Evolutionary conservation across 2,797 vertebrate species (phyloP).

Genomic region (Sus cebifrons): DNA sequence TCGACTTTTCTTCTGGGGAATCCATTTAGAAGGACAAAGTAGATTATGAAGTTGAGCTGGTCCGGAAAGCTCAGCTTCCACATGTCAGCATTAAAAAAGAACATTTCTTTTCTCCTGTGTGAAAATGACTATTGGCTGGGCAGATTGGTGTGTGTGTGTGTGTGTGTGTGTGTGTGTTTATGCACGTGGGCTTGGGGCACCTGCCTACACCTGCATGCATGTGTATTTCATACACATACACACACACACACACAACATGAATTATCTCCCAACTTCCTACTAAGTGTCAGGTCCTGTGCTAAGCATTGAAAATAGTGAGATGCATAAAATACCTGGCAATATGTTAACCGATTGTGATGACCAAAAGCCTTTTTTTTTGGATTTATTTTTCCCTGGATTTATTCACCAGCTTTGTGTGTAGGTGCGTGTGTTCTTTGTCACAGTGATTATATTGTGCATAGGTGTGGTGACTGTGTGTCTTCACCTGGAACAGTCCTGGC

Average conservation of each 20-base stretch:
- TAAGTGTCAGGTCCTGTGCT: neutral
- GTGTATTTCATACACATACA: neutral
- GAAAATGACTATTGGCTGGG: neutral
- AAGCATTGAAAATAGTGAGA: neutral
- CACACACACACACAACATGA: neutral
- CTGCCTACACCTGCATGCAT: accelerated
- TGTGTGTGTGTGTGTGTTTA: accelerated
- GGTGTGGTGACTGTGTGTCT: neutral
- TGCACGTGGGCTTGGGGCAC: too few relatives aligned
- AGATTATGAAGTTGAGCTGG: conserved; percentile 69
- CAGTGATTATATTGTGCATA: neutral
- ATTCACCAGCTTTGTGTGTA: neutral
- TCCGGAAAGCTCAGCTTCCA: conserved; percentile 31
- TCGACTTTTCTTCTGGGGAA: conserved; percentile 86
- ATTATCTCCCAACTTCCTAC: neutral
- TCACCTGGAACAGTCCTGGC: neutral
- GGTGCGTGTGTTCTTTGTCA: neutral
- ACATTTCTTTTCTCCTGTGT: conserved; percentile 28
- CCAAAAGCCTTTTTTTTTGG: neutral
- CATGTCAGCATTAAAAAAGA: conserved; percentile 66
- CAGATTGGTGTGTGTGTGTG: neutral
- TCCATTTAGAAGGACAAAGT: conserved; percentile 87
- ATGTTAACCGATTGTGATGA: accelerated
- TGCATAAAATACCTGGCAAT: too few relatives aligned
- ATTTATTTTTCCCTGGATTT: neutral